Base-by-base conservation (phyloP, 2,888 invertebrate species). In the Adelphocoris suturalis region DNA sequence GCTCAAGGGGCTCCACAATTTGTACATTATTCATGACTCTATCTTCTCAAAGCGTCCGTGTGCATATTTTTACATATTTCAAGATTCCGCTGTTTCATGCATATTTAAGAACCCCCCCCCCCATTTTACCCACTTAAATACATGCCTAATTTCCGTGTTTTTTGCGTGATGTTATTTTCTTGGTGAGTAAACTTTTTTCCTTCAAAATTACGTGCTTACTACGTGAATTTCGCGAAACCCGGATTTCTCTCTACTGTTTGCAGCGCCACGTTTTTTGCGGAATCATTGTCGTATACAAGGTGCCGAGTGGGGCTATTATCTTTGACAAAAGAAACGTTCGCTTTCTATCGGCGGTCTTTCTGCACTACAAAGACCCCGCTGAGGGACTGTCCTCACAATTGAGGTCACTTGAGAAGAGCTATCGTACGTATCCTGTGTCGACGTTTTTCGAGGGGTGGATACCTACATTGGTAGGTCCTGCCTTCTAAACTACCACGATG, bases 321-420 rank as follows among this genome's bases (percentile, higher is more conserved):
- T 68, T 11, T 27, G 68, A 68, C 68, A 68, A 68, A 52, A 23
- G 27, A 68, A 37, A 68, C 68, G 68, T 12, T 27, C 68, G 23
- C 68, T 68, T 68, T 68, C 68, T 68, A 68, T 68, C 19, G 27
- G 68, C 19, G 68, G 16, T n/a, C n/a, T 61, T 68, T 68, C 23
- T 68, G 68, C 11, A 11, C 68, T 4, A 68, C 68, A 68, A 68
- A 68, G 68, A 23, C 16, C 5, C n/a, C 3, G 7, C n/a, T 57
- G 57, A 57, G n/a, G 57, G 16, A n/a, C n/a, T 7, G 57, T 16
- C 2, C 16, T 12, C 16, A 57, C 57, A 57, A 57, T n/a, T 12
- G 57, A 16, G 12, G 57, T 57, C 57, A n/a, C 57, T 57, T n/a
- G 19, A 2, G 19, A 57, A 57, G 57, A 57, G 57, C 57, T 14